Base-by-base conservation (phyloP, 2,113 vertebrate species). In the Desmodus rotundus region DNA sequence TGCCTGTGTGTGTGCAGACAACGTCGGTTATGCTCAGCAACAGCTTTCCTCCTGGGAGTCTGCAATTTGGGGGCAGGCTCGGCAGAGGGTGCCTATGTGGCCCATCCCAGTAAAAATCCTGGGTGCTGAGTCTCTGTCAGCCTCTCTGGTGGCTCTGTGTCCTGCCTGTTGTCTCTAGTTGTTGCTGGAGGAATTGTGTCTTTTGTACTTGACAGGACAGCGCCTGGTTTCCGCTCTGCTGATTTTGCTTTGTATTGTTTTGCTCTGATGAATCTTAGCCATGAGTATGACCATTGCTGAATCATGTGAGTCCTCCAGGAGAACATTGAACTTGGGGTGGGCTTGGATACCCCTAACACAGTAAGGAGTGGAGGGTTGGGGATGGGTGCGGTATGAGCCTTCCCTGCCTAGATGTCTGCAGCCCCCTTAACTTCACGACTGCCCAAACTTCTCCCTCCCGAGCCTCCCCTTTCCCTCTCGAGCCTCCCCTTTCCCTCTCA, bases 131-230 rank as follows among this genome's bases (percentile, higher is more conserved):
- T 72, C 28, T 36, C 50, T 65, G 3, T 4, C 13, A 17, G 3
- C 31, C 56, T 80, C n/a, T n/a, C n/a, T n/a, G n/a, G n/a, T n/a
- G n/a, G n/a, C n/a, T n/a, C n/a, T n/a, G n/a, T n/a, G n/a, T n/a
- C 3, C 1, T 24, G 8, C 2, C 0, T 14, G 22, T 3, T 20
- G 4, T 81, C 41, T 43, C 1, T 8, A 28, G 41, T 58, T 24
- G 28, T 22, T 50, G 26, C 45, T n/a, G 38, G 19, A 31, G 52
- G 70, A 65, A 36, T 2, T 56, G 45, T 26, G 24, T n/a, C 70
- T 63, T 54, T 26, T 0, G 26, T 24, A 41, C 38, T n/a, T 10
- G 31, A 33, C 2, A 61, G 83, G 20, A 78, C 17, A 72, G 50
- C 16, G 13, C 16, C 28, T 11, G 3, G 22, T 52, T 67, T 52